Base-by-base conservation (phyloP, 35 echinoderm and acorn worm species). In the Apostichopus parvimensis region DNA sequence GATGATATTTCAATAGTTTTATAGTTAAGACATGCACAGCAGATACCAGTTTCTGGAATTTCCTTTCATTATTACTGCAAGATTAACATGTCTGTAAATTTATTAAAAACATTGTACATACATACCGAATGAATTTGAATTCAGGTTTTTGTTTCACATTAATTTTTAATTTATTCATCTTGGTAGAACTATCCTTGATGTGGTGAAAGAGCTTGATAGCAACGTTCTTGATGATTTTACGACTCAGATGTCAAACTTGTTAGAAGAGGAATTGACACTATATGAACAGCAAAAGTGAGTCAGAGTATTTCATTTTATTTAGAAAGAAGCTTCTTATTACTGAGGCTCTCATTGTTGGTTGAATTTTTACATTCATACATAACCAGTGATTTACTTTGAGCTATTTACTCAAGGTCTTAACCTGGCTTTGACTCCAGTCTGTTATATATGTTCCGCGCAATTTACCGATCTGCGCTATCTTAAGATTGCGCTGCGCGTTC, bases 241-340 rank as follows among this genome's bases (percentile, higher is more conserved):
- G 52, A 73, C 70, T n/a, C 54, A 86, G 20, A 59, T 96, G 56
- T 18, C 85, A 53, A 58, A 58, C 45, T 60, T 93, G 5, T 89
- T 96, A 14, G 59, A 92, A 23, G 81, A 87, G 34, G 95, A 96
- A 80, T 61, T 96, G 18, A 94, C 91, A 28, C 62, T 94, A 12
- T 96, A 96, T 86, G 93, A 94, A 90, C 34, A 90, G 70, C 89
- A 87, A 21, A 94, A 93, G 95, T 96, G 94, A 56, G 54, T 88
- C 24, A 8, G 17, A 78, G 28, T 24, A 78, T 22, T 75, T 75
- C 71, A 14, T 75, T 75, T 75, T 75, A 14, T 75, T 75, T 21
- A 14, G 14, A 17, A 75, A 14, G 14, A 17, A 17, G 14, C 21
- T 14, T 21, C 14, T 21, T 21, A 75, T 75, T 6, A 17, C 14